phyloP scores from a whole-genome alignment of 2,113 vertebrate genomes.

The Microtus montanus region DNA sequence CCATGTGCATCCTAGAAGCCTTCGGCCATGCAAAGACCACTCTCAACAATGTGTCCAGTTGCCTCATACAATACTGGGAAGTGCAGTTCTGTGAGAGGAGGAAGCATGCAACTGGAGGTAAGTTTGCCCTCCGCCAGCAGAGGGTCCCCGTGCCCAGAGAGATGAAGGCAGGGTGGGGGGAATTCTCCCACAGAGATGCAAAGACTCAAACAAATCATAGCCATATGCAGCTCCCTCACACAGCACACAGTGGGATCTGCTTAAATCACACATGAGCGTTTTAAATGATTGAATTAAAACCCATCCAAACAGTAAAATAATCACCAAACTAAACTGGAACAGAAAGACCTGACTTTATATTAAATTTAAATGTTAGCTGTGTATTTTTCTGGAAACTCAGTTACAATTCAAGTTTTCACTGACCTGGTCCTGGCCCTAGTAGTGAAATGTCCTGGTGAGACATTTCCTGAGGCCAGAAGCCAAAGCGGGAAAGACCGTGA shows the following conservation, averaged over 20 bases:
- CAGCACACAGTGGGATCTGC: neutral
- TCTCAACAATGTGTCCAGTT: slow-evolving; percentile 90
- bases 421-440: rapidly evolving
- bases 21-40: slow-evolving; percentile 95
- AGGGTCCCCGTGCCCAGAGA: neutral
- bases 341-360: neutral
- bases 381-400: slow-evolving; percentile 19
- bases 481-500: rapidly evolving
- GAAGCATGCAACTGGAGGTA: slow-evolving; percentile 90
- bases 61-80: slow-evolving; percentile 93
- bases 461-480: neutral
- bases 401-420: neutral
- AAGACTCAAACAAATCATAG: neutral
- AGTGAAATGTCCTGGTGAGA: rapidly evolving
- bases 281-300: neutral
- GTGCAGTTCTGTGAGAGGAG: slow-evolving; percentile 93
- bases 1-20: slow-evolving; percentile 92
- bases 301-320: neutral
- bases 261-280: neutral
- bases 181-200: neutral
- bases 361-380: slow-evolving; percentile 32
- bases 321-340: neutral
- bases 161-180: slow-evolving; percentile 20
- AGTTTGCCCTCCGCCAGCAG: neutral
- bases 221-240: neutral